A percentile compares a stretch with the other conserved stretches of the same genome.
Conservation (phyloP, 2,888 invertebrate genomes). For the Ennomos quercinarius region DNA sequence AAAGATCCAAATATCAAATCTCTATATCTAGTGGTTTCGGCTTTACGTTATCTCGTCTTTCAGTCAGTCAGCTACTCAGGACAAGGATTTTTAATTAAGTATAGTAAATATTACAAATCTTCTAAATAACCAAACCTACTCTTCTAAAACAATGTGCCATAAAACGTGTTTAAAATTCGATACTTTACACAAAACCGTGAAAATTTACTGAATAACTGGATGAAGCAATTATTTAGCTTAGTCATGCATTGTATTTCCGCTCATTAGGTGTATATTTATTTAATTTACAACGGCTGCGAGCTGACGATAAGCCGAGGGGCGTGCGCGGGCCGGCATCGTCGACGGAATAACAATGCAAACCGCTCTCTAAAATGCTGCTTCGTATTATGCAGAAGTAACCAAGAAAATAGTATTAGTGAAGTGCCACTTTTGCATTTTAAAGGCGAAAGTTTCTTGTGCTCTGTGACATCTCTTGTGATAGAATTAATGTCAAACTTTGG, state of each 20-base stretch:
- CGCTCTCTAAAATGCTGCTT: constrained; percentile 72
- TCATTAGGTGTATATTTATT: constrained; percentile 85
- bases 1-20: no score
- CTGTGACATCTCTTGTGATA: constrained; percentile 6
- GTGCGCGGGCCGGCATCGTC: constrained; percentile 75
- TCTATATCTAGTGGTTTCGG: no score
- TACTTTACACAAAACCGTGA: constrained; percentile 35
- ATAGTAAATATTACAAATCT: no score
- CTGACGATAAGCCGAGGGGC: constrained; percentile 80
- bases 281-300: constrained; percentile 84
- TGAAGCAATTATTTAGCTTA: constrained; percentile 81
- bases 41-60: no score
- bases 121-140: background rate
- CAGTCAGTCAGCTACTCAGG: no score
- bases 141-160: constrained; percentile 15
- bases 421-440: constrained; percentile 56
- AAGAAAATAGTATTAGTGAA: constrained; percentile 47
- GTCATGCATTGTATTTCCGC: constrained; percentile 83
- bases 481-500: constrained; percentile 27
- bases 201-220: constrained; percentile 59
- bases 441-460: constrained; percentile 17
- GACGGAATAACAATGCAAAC: constrained; percentile 82
- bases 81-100: no score
- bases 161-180: constrained; percentile 32
- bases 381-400: constrained; percentile 55